These are phyloP conservation scores for Lethocerus indicus DNA, from an alignment of 1,140 invertebrate species.

Conservation along the genomic window DNA sequence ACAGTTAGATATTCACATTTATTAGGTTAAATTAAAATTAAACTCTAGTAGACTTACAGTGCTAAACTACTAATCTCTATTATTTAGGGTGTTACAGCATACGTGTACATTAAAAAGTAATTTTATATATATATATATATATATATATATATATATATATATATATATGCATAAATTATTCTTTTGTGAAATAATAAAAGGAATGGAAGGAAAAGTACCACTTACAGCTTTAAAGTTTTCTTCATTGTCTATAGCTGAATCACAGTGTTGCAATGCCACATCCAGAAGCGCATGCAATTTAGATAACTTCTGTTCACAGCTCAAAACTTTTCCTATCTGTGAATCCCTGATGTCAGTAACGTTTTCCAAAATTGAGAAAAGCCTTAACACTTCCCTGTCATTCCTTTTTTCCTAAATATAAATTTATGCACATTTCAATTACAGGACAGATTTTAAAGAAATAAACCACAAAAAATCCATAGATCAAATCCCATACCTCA, in stretches of 20 bases:
- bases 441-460: constrained; percentile 14
- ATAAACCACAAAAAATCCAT: constrained; percentile 14
- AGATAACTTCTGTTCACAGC: constrained; percentile 39
- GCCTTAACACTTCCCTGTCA: constrained; percentile 57
- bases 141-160: too few species aligned
- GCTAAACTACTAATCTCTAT: too few species aligned
- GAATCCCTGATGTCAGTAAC: constrained; percentile 57
- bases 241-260: constrained; percentile 33
- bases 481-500: constrained; percentile 42
- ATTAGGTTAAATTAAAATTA: too few species aligned
- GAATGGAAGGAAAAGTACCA: constrained; percentile 7
- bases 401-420: constrained; percentile 51
- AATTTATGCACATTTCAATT: too few species aligned
- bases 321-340: constrained; percentile 41
- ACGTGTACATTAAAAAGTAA: too few species aligned
- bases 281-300: constrained; percentile 44
- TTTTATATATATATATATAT: too few species aligned
- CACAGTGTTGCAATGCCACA: constrained; percentile 41
- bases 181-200: background rate
- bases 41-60: too few species aligned
- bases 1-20: too few species aligned
- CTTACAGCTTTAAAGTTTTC: constrained; percentile 30
- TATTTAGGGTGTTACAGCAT: too few species aligned
- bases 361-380: constrained; percentile 59
- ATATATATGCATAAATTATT: too few species aligned